Percentiles rank a stretch among this genome's conserved stretches.
Evolutionary conservation across 1,140 invertebrate species (phyloP).

Genomic region (Panagrolaimus sp.): DNA sequence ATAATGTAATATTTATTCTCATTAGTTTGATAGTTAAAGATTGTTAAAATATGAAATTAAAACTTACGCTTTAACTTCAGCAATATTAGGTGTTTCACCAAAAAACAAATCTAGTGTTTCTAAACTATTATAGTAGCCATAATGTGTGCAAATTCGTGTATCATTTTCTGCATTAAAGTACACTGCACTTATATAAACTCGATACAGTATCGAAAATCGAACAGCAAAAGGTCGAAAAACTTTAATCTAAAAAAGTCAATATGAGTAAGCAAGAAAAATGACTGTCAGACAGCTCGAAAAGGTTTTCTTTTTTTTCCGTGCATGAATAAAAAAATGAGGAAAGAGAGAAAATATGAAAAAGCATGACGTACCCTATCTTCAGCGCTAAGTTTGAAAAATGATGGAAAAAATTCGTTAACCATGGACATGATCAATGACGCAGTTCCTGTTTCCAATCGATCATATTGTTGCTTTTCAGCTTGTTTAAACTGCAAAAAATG

Average conservation of each 20-base stretch:
- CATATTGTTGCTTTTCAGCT: not conserved
- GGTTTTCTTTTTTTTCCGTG: no score
- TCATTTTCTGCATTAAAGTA: conserved; percentile 9
- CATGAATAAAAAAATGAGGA: no score
- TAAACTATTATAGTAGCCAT: not conserved
- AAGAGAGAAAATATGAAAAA: no score
- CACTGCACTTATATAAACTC: conserved; percentile 4
- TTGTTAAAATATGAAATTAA: not conserved
- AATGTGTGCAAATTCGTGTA: conserved; percentile 8
- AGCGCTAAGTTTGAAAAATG: not conserved
- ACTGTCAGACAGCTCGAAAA: no score
- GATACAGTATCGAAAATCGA: conserved; percentile 4
- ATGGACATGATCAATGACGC: not conserved
- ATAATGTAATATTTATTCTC: no score
- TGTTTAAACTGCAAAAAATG: conserved; percentile 8
- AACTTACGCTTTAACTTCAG: conserved; percentile 3
- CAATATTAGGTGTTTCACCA: conserved; percentile 1
- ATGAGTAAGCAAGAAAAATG: no score
- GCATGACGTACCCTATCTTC: not conserved
- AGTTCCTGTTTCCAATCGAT: not conserved
- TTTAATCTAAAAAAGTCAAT: conserved; percentile 5
- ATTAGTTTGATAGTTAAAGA: no score
- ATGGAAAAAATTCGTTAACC: conserved; percentile 1
- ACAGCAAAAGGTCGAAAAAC: conserved; percentile 6
- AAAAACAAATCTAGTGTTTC: conserved; percentile 9